Evolutionary conservation across 2,113 vertebrate genomes (phyloP), one percentile per base, ranked within the genome.

Genomic region (Scytalopus superciliaris): DNA sequence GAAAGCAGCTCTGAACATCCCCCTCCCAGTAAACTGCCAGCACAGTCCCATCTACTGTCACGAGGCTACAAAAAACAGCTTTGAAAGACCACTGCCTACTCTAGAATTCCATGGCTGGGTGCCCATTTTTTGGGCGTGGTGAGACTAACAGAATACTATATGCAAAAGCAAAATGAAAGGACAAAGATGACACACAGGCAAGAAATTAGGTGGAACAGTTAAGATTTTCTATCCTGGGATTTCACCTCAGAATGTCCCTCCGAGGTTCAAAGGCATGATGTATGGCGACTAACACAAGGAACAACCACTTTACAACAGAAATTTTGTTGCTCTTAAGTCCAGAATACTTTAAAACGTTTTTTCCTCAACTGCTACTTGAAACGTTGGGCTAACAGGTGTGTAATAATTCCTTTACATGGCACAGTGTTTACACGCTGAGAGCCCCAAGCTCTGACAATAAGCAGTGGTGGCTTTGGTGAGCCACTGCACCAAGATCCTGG

Each of bases 351-450:
- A 59, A 82, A 79, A 59, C 4, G 5, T 7, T 11, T n/a, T 64
- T 31, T 78, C 75, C 27, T 73, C 50, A 44, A 35, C 13, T 77
- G 40, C 40, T 56, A 3, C 16, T n/a, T 17, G 30, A 86, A 80
- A 39, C 7, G 24, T 18, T 16, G 16, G 50, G n/a, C 35, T 64
- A 75, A 79, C 1, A 44, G 40, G 21, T 13, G 6, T 6, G 18
- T 19, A 60, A 11, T 9, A 27, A 77, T 5, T 7, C 15, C 53
- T 73, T 47, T 15, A 14, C 2, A 8, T 0, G 1, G 28, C 10
- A 30, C 0, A 59, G 45, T 3, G 14, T 16, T 85, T 52, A 40
- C 22, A 17, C 15, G 19, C 24, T 31, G 37, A 49, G 60, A 83
- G 80, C 30, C 55, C 49, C 37, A 23, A 42, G 22, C 18, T 59